Conservation (phyloP, 2,888 invertebrate species). For the Meta bourneti region DNA sequence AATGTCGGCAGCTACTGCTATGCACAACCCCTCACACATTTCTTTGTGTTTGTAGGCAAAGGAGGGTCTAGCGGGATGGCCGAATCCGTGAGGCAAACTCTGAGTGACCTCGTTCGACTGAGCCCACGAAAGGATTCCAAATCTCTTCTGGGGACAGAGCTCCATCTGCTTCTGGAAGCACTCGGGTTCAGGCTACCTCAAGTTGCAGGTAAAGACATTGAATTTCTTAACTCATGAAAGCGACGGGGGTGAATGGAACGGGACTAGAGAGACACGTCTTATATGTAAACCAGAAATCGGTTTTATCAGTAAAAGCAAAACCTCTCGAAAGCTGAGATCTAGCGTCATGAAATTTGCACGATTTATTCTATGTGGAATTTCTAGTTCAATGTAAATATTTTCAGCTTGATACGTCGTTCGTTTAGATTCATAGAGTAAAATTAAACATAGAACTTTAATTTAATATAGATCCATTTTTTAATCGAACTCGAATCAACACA, state of each 20-base stretch:
- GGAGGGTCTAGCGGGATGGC: conserved; percentile 74
- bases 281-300: neutral
- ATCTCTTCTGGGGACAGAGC: conserved; percentile 77
- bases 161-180: conserved; percentile 75
- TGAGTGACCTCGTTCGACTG: conserved; percentile 77
- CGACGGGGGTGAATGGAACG: neutral
- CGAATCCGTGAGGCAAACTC: conserved; percentile 78
- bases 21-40: too few species aligned
- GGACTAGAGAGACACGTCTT: neutral
- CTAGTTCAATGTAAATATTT: neutral
- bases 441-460: too few species aligned
- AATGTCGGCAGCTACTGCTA: too few species aligned
- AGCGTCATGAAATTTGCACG: neutral
- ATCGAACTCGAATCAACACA: too few species aligned
- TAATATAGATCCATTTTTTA: too few species aligned
- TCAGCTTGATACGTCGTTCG: too few species aligned
- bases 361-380: neutral
- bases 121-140: conserved; percentile 76
- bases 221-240: neutral
- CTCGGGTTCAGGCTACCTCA: conserved; percentile 75
- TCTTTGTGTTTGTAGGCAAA: conserved; percentile 46
- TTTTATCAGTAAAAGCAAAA: neutral
- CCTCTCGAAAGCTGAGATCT: neutral
- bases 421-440: too few species aligned
- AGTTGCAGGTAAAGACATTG: conserved; percentile 15